Evolutionary conservation across 2,888 invertebrate species (phyloP).

Genomic region (Xylocampa areola): DNA sequence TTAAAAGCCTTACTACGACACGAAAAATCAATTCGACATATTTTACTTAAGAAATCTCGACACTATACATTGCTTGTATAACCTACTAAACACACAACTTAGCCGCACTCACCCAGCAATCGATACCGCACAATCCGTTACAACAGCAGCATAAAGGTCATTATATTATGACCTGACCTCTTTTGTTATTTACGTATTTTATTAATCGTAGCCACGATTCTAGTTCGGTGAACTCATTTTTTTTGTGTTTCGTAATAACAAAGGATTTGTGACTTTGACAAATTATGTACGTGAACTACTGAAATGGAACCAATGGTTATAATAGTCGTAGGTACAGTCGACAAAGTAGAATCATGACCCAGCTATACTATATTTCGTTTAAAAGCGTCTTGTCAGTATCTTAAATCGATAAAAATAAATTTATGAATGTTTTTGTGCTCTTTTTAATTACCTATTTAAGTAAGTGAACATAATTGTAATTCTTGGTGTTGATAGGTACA

Average conservation of each 20-base stretch:
- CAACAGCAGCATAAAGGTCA: constrained; percentile 26
- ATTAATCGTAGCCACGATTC: constrained; percentile 55
- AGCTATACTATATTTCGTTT: no score
- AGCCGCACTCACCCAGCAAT: constrained; percentile 17
- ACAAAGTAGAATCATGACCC: no score
- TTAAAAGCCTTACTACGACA: neutral
- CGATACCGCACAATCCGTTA: constrained; percentile 35
- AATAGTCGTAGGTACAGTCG: no score
- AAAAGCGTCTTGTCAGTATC: no score
- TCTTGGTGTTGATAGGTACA: no score
- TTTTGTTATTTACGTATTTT: constrained; percentile 51
- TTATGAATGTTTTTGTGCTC: no score
- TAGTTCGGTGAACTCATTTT: constrained; percentile 50
- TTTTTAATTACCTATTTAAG: no score
- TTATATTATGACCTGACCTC: constrained; percentile 49
- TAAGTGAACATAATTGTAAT: no score
- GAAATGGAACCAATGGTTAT: constrained; percentile 40
- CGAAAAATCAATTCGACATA: neutral
- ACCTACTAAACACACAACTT: constrained; percentile 4
- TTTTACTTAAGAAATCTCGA: neutral
- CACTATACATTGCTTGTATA: constrained; percentile 23
- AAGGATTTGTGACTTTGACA: constrained; percentile 57
- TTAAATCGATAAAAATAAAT: no score
- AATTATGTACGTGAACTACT: constrained; percentile 53
- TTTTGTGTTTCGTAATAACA: constrained; percentile 50